Percentiles rank a stretch among this genome's conserved stretches.
phyloP scores from a whole-genome alignment of 92 coral and sea anemone genomes.

The Hydrozoanthus gracilis region DNA sequence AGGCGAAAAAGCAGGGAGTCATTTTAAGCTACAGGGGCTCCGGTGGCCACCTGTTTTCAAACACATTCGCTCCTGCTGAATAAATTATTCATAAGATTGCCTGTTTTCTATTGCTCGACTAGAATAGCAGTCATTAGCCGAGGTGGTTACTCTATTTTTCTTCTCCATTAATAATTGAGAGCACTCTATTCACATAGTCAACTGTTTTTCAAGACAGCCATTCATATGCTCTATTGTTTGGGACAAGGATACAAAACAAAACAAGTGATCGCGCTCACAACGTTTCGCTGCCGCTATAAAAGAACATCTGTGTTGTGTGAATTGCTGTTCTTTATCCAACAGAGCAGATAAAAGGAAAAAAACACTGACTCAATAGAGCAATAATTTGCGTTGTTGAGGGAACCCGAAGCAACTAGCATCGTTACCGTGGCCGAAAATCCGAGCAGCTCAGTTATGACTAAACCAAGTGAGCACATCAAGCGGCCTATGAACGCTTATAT shows the following conservation, averaged over 20 bases:
- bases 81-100: slow-evolving; percentile 84
- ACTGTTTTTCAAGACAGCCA: slow-evolving; percentile 77
- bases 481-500: slow-evolving; percentile 99
- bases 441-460: slow-evolving; percentile 69
- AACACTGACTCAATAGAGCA: slow-evolving; percentile 8
- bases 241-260: slow-evolving; percentile 66
- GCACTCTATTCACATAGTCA: slow-evolving; percentile 73
- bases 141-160: slow-evolving; percentile 87
- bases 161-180: slow-evolving; percentile 77
- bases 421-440: slow-evolving; percentile 12
- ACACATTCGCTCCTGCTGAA: slow-evolving; percentile 68
- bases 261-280: slow-evolving; percentile 26
- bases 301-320: slow-evolving; percentile 30
- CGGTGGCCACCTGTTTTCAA: slow-evolving; percentile 75
- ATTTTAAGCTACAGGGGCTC: slow-evolving; percentile 64
- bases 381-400: neutral
- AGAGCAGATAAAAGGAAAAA: slow-evolving; percentile 17
- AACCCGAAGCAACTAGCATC: neutral
- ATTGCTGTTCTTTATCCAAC: neutral
- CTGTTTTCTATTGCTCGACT: slow-evolving; percentile 76
- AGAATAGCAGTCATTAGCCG: slow-evolving; percentile 90
- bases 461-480: slow-evolving; percentile 93
- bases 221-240: slow-evolving; percentile 86
- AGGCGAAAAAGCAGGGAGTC: slow-evolving; percentile 67
- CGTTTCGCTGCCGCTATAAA: slow-evolving; percentile 43